These are phyloP conservation scores for Gorsachius magnificus DNA, from an alignment of 2,797 vertebrate genomes.

Conservation along the genomic window DNA sequence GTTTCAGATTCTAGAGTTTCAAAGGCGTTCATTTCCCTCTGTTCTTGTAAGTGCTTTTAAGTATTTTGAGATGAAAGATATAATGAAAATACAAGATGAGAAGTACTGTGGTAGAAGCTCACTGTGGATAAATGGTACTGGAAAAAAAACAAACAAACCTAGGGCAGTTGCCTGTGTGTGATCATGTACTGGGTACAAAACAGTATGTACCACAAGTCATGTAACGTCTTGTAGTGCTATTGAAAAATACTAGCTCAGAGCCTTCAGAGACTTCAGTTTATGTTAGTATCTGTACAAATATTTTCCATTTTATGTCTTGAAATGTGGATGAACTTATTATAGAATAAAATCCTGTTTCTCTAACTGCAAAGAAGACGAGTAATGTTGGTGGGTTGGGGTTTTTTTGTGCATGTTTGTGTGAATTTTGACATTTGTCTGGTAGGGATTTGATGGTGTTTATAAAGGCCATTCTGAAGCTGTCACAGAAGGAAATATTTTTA, in stretches of 20 bases:
- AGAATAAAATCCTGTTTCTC: background rate
- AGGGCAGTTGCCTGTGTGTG: background rate
- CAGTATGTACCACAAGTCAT: background rate
- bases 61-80: background rate
- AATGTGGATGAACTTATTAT: background rate
- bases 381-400: background rate
- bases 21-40: background rate
- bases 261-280: background rate
- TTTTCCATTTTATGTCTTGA: background rate
- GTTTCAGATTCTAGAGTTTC: background rate
- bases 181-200: background rate
- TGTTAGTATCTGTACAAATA: background rate
- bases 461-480: background rate
- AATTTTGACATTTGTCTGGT: background rate
- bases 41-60: background rate
- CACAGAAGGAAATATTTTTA: background rate
- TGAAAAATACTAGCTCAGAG: background rate
- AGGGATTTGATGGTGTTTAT: background rate
- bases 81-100: background rate
- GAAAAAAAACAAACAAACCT: fast-evolving
- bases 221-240: background rate
- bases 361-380: background rate
- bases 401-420: background rate
- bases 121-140: background rate
- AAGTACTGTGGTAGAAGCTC: background rate